Evolutionary conservation across 2,888 invertebrate genomes (phyloP), one percentile per base, ranked within the genome.

Genomic region (Epinotia bilunana): DNA sequence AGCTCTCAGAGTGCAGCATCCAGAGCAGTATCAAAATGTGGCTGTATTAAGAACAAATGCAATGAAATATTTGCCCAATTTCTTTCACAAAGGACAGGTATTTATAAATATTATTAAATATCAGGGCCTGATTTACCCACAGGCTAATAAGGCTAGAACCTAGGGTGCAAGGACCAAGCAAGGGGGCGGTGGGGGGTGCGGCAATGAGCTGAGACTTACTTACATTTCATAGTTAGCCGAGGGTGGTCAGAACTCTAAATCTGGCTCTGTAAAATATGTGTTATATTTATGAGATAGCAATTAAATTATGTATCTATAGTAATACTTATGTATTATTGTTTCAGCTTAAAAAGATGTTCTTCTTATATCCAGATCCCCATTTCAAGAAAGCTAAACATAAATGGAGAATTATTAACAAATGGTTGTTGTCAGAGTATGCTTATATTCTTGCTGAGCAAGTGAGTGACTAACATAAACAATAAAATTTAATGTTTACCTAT

Each of bases 11-110:
- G 92, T 94, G 2, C 96, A 97, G 80, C 88, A 97, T 89, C 95
- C 96, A 0, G 96, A 96, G 3, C 90, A 96, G 79, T 99, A 98
- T 90, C 95, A 97, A 85, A 99, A 99, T 91, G 96, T 99, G 82
- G 98, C 99, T 58, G 99, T 99, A 81, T 92, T 99, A 67, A 95
- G 99, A 79, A 97, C 98, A 16, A 99, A 99, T 95, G 99, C 99
- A 1, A 99, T 99, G 99, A 99, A 99, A 91, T 99, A 99, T 95
- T 95, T 99, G 82, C 99, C 99, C 2, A 99, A 99, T 90, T 99
- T 97, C 91, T 99, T 99, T 87, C 90, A 94, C 74, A 99, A 99
- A 94, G 98, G 97, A 78, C 99, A 99, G 95, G 98, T 97, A 91
- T 43, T 64, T 33, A 23, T 6, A 49, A 20, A 46, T 23, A 43